Conservation (phyloP, 2,888 invertebrate species). For the Drosophila affinis region DNA sequence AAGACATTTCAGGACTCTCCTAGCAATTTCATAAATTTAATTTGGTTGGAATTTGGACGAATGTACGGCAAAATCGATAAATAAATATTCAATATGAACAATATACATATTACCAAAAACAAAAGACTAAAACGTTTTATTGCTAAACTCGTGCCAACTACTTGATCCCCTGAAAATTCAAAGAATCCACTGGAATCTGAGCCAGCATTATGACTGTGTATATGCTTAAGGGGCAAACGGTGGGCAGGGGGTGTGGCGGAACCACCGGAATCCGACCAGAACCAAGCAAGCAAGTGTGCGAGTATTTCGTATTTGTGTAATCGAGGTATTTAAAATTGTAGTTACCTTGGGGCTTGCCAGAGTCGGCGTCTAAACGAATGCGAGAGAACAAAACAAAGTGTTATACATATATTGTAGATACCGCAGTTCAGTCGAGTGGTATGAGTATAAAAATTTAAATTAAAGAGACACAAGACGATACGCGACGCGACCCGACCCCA, state of each 20-base stretch:
- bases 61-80: neutral
- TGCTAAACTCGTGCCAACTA: neutral
- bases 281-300: conserved; percentile 7
- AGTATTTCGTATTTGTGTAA: conserved; percentile 3
- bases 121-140: neutral
- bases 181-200: neutral
- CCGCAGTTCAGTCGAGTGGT: neutral
- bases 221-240: neutral
- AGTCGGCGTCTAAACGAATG: conserved; percentile 71
- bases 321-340: conserved; percentile 42
- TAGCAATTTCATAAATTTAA: neutral
- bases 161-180: neutral
- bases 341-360: conserved; percentile 81
- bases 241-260: neutral
- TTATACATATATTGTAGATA: neutral
- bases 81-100: neutral
- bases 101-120: neutral
- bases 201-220: neutral
- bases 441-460: neutral
- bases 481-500: too few relatives aligned
- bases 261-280: conserved; percentile 1
- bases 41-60: neutral
- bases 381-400: conserved; percentile 39
- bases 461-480: neutral
- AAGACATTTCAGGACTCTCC: neutral